These are phyloP conservation scores for Sthenelais limicola DNA, from an alignment of 2,888 invertebrate genomes.

Conservation along the genomic window DNA sequence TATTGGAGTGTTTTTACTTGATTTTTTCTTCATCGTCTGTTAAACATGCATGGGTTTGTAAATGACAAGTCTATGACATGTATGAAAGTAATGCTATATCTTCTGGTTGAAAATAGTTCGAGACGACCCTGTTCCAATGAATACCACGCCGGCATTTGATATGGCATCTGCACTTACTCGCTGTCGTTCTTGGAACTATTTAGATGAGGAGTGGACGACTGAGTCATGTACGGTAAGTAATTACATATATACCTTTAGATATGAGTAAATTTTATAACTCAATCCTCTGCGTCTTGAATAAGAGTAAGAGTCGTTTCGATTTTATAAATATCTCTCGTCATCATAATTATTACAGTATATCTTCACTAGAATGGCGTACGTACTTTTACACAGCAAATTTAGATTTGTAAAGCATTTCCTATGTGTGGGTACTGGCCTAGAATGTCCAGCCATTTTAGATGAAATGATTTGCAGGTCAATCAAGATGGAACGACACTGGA, in stretches of 20 bases:
- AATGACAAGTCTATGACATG: not conserved
- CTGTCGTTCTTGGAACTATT: constrained; percentile 24
- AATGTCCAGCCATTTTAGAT: not conserved
- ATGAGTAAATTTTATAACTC: not conserved
- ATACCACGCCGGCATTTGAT: not conserved
- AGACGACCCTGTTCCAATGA: not conserved
- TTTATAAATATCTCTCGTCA: not conserved
- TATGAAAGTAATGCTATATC: not conserved
- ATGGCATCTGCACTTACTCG: constrained; percentile 2
- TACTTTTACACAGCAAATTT: not conserved
- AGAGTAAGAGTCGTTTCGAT: not conserved
- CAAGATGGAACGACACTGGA: constrained; percentile 4
- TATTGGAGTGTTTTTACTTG: too few species aligned
- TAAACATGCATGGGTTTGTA: not conserved
- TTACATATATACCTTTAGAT: not conserved
- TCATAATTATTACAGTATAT: not conserved
- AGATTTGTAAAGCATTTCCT: not conserved
- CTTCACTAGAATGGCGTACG: not conserved
- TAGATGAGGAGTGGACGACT: constrained; percentile 5
- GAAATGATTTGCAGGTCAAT: not conserved
- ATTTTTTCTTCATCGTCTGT: not conserved
- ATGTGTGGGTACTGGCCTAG: not conserved
- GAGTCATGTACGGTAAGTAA: constrained; percentile 15
- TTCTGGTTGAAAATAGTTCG: not conserved
- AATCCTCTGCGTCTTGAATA: not conserved